Base-by-base conservation (phyloP, 2,113 vertebrate genomes). In the Mola mola region DNA sequence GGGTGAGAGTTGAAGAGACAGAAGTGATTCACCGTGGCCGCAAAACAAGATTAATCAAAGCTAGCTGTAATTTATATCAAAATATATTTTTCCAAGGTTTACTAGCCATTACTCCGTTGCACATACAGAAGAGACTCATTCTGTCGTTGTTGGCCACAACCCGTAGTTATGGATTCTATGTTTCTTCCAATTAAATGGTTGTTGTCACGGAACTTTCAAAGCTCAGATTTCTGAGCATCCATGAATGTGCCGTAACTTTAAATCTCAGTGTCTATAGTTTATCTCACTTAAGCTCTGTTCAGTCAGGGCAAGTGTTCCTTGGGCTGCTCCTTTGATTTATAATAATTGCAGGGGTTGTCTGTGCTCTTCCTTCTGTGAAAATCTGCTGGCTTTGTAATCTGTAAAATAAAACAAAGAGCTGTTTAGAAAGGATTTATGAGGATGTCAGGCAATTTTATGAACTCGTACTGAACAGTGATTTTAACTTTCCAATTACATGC, bases 1-100 rank as follows among this genome's bases (percentile, higher is more conserved):
- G 53, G 36, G 38, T 38, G 62, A 81, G 66, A 60, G 50, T 50
- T 37, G 5, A 83, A 46, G 38, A 78, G 72, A 69, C 68, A 62
- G 68, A 59, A 66, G 58, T 67, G 63, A 82, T 72, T 82, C 76
- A 74, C 42, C 9, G 9, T 12, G 16, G 34, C 46, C 41, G 31
- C 11, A 8, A 41, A 69, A 75, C 12, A 29, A 38, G 56, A 77
- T 79, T 73, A 19, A 66, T 82, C 76, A 77, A 67, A 43, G 50
- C 52, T 67, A 72, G 71, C 58, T 55, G 21, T 81, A 75, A 81
- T 79, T 85, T 75, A 79, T 67, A 82, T 75, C 67, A 69, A 48
- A 80, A 69, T 42, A 44, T 16, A 69, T 67, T 65, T 50, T 75
- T 42, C 41, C 36, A 62, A 13, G 42, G 24, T 38, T 82, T 49